Percentiles rank a stretch among this genome's conserved stretches.
phyloP scores from a whole-genome alignment of 2,888 invertebrate genomes.

The Xanthia togata region DNA sequence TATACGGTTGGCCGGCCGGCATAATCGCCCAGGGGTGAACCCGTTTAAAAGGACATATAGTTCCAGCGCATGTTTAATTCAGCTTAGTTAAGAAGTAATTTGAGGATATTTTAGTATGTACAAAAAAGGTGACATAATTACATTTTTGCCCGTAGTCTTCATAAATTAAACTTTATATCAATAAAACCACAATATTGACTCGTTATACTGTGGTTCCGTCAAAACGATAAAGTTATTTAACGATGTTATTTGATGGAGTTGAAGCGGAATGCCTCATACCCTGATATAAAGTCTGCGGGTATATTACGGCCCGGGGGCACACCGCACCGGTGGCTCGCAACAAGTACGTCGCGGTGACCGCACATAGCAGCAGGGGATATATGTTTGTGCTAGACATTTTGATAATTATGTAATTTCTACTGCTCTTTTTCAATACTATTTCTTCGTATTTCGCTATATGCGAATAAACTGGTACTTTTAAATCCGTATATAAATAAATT shows the following conservation, averaged over 20 bases:
- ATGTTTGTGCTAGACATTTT: not conserved
- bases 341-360: constrained; percentile 11
- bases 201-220: not conserved
- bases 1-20: not conserved
- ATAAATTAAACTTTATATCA: not conserved
- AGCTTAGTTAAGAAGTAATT: not conserved
- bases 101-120: too few species aligned
- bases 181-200: not conserved
- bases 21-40: not conserved
- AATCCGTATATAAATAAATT: too few species aligned
- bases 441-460: not conserved
- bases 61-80: not conserved
- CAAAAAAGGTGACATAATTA: not conserved
- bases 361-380: not conserved
- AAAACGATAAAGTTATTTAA: not conserved
- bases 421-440: not conserved
- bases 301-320: constrained; percentile 4
- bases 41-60: not conserved
- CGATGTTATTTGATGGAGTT: not conserved
- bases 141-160: not conserved
- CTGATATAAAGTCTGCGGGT: not conserved
- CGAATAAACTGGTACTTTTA: not conserved
- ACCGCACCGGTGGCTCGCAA: not conserved
- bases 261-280: not conserved
- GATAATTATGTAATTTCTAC: not conserved